Evolutionary conservation across 1,140 invertebrate genomes (phyloP).

Genomic region (Drosophila repletoides): DNA sequence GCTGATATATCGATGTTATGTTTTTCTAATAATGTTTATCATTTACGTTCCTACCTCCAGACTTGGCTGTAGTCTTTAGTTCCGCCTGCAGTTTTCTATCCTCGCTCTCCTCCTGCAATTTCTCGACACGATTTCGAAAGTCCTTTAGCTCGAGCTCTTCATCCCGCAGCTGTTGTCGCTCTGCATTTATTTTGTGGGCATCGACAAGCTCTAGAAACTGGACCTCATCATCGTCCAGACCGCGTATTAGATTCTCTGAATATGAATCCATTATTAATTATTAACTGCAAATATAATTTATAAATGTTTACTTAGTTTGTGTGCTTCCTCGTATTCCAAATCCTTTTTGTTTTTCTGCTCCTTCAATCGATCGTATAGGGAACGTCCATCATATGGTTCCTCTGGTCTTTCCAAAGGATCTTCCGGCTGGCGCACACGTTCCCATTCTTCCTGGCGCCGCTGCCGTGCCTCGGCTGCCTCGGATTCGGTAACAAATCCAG

Average conservation of each 20-base stretch:
- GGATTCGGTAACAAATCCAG: slow-evolving; percentile 93
- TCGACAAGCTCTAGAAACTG: slow-evolving; percentile 96
- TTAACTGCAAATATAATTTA: not conserved
- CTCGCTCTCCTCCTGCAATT: slow-evolving; percentile 88
- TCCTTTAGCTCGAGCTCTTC: slow-evolving; percentile 92
- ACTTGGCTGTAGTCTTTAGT: slow-evolving; percentile 61
- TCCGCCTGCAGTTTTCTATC: slow-evolving; percentile 84
- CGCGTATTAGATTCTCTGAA: slow-evolving; percentile 96
- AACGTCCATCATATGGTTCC: slow-evolving; percentile 90
- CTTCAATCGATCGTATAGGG: slow-evolving; percentile 93
- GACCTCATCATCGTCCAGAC: slow-evolving; percentile 96
- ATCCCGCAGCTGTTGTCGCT: slow-evolving; percentile 90
- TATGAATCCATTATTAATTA: not conserved
- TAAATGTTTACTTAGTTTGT: slow-evolving; percentile 91
- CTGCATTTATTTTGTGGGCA: slow-evolving; percentile 91
- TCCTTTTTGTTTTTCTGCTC: slow-evolving; percentile 96
- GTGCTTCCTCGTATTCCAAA: slow-evolving; percentile 96
- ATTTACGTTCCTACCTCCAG: slow-evolving; percentile 16
- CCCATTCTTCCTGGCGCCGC: slow-evolving; percentile 96
- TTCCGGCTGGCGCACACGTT: slow-evolving; percentile 93
- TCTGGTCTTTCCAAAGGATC: slow-evolving; percentile 95
- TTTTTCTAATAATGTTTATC: too few relatives aligned
- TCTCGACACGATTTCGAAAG: slow-evolving; percentile 91
- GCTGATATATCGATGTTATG: too few relatives aligned
- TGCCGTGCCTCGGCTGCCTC: slow-evolving; percentile 91